Base-by-base conservation (phyloP, 37 sponge, comb jelly and placozoan genomes). In the Theonella swinhoei region DNA sequence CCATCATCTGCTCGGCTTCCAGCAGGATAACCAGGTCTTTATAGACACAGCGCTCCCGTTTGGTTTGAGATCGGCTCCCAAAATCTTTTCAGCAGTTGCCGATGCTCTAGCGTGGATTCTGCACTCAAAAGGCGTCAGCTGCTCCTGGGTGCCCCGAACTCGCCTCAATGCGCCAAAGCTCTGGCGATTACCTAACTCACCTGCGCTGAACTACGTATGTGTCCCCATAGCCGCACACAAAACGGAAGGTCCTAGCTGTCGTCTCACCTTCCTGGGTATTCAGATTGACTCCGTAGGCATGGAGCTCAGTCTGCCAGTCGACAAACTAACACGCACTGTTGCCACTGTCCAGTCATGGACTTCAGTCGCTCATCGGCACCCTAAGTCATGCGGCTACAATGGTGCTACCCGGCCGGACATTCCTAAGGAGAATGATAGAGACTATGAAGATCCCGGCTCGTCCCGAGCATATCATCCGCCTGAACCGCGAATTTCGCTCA, bases 401-500 rank as follows among this genome's bases (percentile, higher is more conserved):
- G 17, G 62, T 89, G 20, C 25, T 7, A 41, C 83, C 80, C 1
- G 90, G 90, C 1, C 32, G 90, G 20, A 70, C 80, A 41, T 84
- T 84, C 40, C 14, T 79, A 20, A 20, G 80, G 31, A 3, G 80
- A 7, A 39, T 58, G 1, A 74, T 77, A 20, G 42, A 63, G 64
- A 9, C 79, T 0, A 47, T 68, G 33, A 61, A 40, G 3, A 54
- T 79, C 17, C n/a, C 76, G 29, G 66, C 66, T 30, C 31, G 70
- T 20, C 61, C n/a, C 14, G 60, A 80, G 23, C 88, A 88, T n/a
- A 69, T 68, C 42, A 85, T 74, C 11, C 58, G 86, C 30, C 81
- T 90, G n/a, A 84, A 78, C 38, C 9, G 17, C 28, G 85, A 85
- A 24, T 80, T 81, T 42, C 39, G 83, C 58, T 74, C 89, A 29